Evolutionary conservation across 1,140 invertebrate species (phyloP), one percentile per base, ranked within the genome.

Genomic region (Alviniconcha marisindica): DNA sequence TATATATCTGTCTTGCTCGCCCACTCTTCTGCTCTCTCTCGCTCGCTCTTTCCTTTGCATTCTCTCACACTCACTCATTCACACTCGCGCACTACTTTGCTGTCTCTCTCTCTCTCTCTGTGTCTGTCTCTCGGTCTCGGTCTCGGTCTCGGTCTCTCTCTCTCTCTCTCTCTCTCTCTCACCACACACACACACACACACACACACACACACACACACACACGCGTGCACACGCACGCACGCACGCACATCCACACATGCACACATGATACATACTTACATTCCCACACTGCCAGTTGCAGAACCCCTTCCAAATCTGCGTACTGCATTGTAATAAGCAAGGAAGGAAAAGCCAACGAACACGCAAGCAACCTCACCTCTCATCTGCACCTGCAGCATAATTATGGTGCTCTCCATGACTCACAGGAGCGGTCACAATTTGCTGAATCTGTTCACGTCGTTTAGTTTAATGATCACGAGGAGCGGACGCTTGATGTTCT

Each of bases 1-100:
- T 81, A 77, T 63, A 15, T 69, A 77, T 81, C 51, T 81, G 28
- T 84, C 83, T 84, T 36, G 36, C 77, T 81, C 77, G 15, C 77
- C 42, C 80, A 78, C 63, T 77, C 80, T 77, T 31, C 74, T 18
- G 14, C 38, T 77, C 63, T 82, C 80, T 82, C 80, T 82, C 80
- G 77, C 63, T 76, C 63, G 77, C 80, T 82, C 80, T 51, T 38
- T 82, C 1, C 33, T 3, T 48, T 18, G 10, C 42, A 28, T 15
- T 79, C 42, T 77, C 73, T 38, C 51, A 24, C 51, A 51, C 54
- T 42, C 54, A 60, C 56, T 38, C 54, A 33, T 40, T 38, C 56
- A 14, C 63, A 5, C 78, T 38, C 48, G 18, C 56, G 28, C 44
- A 63, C 51, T 24, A 66, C 63, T 63, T 66, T 54, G 24, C 51